Conservation (phyloP, 2,888 invertebrate species). For the Carterocephalus palaemon region DNA sequence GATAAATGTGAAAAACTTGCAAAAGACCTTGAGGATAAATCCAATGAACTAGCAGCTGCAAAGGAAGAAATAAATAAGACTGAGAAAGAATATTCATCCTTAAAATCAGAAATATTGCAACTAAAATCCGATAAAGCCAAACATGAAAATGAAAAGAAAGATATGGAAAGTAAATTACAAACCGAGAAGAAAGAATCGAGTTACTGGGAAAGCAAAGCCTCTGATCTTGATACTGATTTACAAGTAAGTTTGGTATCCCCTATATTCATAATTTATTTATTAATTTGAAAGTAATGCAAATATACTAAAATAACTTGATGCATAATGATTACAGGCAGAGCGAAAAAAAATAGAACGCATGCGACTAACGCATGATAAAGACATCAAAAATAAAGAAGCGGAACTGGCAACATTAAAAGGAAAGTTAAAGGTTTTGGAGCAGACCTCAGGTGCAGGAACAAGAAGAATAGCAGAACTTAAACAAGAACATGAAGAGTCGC, state of each 20-base stretch:
- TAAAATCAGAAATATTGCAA: conserved; percentile 62
- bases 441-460: conserved; percentile 79
- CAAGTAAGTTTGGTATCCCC: conserved; percentile 56
- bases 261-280: conserved; percentile 14
- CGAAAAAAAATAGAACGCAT: conserved; percentile 83
- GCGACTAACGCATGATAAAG: conserved; percentile 84
- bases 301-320: background rate
- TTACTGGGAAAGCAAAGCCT: conserved; percentile 81
- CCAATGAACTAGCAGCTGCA: conserved; percentile 50
- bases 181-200: conserved; percentile 80
- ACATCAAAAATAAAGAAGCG: conserved; percentile 86
- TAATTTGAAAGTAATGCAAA: background rate
- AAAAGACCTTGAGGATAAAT: conserved; percentile 60
- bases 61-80: conserved; percentile 63
- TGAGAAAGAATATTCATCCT: conserved; percentile 63
- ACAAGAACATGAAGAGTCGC: conserved; percentile 82
- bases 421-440: conserved; percentile 83
- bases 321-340: conserved; percentile 68
- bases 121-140: conserved; percentile 67
- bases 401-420: conserved; percentile 87
- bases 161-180: conserved; percentile 81
- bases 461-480: conserved; percentile 83
- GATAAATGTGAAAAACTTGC: conserved; percentile 59
- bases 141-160: conserved; percentile 77
- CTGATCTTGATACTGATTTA: conserved; percentile 80